Conservation (phyloP, 2,113 vertebrate species). For the Progne subis region DNA sequence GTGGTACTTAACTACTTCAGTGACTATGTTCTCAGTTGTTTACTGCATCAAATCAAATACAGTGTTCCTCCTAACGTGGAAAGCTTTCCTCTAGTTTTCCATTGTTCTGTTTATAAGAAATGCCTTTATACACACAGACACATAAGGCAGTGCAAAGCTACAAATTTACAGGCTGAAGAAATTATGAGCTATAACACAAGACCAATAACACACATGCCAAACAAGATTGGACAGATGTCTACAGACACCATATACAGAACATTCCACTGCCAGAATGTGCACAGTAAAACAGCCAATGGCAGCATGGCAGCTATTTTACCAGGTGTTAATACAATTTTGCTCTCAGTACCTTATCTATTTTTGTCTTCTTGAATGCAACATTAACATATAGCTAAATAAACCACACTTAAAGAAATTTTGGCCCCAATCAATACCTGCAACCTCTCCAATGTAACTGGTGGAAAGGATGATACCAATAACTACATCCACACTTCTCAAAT, state of each 20-base stretch:
- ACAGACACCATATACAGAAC: not conserved
- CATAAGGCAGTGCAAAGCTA: not conserved
- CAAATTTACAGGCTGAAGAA: not conserved
- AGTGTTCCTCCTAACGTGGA: not conserved
- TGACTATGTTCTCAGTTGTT: not conserved
- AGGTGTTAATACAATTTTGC: not conserved
- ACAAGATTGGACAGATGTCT: not conserved
- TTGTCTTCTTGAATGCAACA: not conserved
- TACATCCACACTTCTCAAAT: not conserved
- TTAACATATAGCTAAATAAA: not conserved
- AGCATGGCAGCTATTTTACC: not conserved
- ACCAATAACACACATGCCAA: not conserved
- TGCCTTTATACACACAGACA: not conserved
- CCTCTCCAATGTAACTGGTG: not conserved
- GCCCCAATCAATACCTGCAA: not conserved
- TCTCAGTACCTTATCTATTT: not conserved
- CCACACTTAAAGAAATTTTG: not conserved
- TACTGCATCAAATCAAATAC: not conserved
- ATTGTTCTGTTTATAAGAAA: not conserved
- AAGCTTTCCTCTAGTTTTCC: not conserved
- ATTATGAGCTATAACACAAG: not conserved
- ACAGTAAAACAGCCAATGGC: not conserved
- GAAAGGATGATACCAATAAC: not conserved
- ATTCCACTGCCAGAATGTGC: not conserved
- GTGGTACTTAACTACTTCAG: not conserved